Evolutionary conservation across 1,140 invertebrate genomes (phyloP), one percentile per base, ranked within the genome.

Genomic region (Brachionus angularis): DNA sequence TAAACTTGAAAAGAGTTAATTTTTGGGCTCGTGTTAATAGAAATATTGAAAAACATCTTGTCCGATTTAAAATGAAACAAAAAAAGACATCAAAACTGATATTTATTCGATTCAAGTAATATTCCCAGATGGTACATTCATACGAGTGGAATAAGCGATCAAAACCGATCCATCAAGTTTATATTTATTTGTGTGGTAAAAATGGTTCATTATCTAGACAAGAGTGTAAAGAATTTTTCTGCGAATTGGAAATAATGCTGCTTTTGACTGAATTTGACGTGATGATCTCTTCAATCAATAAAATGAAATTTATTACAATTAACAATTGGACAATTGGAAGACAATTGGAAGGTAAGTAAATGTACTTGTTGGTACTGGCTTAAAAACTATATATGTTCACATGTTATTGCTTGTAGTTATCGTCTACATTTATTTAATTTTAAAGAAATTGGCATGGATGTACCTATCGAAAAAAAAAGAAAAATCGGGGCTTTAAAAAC

Each of bases 301-400:
- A 10, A 5, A 27, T 52, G 25, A 1, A 14, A 52, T 29, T 52
- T 27, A 52, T 29, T 7, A 29, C 49, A 52, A 7, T 52, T 27
- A 27, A 52, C 25, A 52, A n/a, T n/a, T n/a, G n/a, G n/a, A n/a
- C n/a, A n/a, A n/a, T n/a, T n/a, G n/a, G n/a, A 52, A 52, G 25
- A 52, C 2, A 52, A 52, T 29, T 29, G 49, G 21, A 52, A 52
- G 29, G 8, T 52, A n/a, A 52, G 49, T 23, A 1, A 29, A 3
- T 52, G 49, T 29, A 52, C 25, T 27, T 52, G 3, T 52, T 52
- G 47, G n/a, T 16, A 21, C 25, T 49, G 47, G 47, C 47, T 49
- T 12, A 49, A 49, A 12, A 49, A 49, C 29, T 52, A 52, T 27
- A 14, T 52, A 5, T 52, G 49, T 29, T 52, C 25, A 3, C 23